Base-by-base conservation (phyloP, 2,888 invertebrate genomes). In the Drosophila meridiana region DNA sequence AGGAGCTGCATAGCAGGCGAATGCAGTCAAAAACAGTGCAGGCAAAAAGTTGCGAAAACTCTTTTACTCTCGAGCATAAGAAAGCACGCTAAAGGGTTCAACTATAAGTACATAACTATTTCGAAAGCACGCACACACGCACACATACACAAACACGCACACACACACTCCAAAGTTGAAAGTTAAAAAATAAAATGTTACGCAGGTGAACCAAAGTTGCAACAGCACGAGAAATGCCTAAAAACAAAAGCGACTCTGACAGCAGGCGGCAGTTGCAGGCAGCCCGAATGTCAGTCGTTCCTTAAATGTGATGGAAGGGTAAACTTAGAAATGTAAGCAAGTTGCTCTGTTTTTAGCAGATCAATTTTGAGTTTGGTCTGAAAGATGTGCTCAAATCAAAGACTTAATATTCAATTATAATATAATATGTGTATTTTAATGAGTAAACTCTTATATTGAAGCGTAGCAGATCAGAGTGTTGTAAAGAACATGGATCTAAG, bases 11-110 rank as follows among this genome's bases (percentile, higher is more conserved):
- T 61, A 58, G 73, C 67, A 61, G 50, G 48, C 66, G 63, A 73
- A 65, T 85, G 83, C 85, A 85, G 87, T 85, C 85, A 83, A 87
- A 87, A 87, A 87, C 87, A 87, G 83, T 84, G 84, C 85, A 84
- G 87, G 84, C 82, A 71, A 80, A 82, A 81, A 85, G 83, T 85
- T 85, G 83, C 57, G 69, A 81, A 71, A 86, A 76, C 70, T 76
- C 78, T 82, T 80, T 83, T 67, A 43, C 62, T 70, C 64, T 30
- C 36, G 47, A 66, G 70, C 74, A 65, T 75, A 80, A 78, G 78
- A 82, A 84, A 82, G 79, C 77, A 66, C 74, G 71, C 76, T 78
- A 78, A 80, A 83, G 84, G 84, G 85, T 87, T 85, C 80, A 87
- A 87, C 84, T 78, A 79, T 87, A 83, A 84, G 87, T 81, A 87